Conservation (phyloP, 2,797 vertebrate genomes). For the Trachurus trachurus region DNA sequence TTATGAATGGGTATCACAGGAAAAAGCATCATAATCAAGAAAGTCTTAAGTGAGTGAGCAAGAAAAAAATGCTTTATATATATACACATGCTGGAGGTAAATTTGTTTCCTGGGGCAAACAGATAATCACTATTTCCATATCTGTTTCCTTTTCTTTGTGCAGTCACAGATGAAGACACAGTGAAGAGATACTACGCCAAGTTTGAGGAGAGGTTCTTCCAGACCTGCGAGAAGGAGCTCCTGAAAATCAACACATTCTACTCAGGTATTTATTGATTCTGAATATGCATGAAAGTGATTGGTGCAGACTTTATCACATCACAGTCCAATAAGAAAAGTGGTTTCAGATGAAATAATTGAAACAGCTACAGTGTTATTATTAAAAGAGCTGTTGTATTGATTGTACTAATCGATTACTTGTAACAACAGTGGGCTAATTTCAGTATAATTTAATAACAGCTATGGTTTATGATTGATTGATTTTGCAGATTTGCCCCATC, state of each 20-base stretch:
- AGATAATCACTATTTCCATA: slow-evolving; percentile 1
- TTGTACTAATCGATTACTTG: background rate
- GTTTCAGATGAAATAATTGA: background rate
- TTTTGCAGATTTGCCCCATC: background rate
- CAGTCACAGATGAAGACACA: slow-evolving; percentile 97
- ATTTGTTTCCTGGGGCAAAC: background rate
- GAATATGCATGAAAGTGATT: background rate
- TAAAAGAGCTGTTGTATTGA: background rate
- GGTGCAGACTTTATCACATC: background rate
- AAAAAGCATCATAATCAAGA: background rate
- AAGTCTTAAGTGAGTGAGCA: background rate
- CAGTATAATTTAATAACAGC: background rate
- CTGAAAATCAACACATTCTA: slow-evolving; percentile 99
- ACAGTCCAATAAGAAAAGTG: background rate
- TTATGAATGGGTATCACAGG: background rate
- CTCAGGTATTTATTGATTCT: slow-evolving; percentile 89
- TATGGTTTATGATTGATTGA: background rate
- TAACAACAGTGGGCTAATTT: slow-evolving; percentile 1
- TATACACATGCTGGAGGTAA: too few species aligned
- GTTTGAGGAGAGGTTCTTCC: slow-evolving; percentile 99
- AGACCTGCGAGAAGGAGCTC: slow-evolving; percentile 98
- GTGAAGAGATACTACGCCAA: slow-evolving; percentile 99
- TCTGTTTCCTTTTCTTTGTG: slow-evolving; percentile 48
- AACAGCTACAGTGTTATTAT: background rate
- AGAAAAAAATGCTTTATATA: background rate